Conservation (phyloP, 1,140 invertebrate genomes). For the Bombus superbus region DNA sequence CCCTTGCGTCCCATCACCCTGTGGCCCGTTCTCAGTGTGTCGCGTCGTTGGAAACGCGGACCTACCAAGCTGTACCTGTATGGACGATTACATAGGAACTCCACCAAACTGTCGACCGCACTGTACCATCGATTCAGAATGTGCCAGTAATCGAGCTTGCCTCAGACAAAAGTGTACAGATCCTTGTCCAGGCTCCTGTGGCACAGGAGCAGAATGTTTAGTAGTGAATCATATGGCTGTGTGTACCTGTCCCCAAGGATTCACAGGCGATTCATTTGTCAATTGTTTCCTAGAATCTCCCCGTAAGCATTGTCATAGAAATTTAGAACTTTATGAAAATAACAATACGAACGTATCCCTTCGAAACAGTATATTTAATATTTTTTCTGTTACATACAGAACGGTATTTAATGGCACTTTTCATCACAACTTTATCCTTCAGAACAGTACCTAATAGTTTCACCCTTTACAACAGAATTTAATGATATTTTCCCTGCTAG, state of each 20-base stretch:
- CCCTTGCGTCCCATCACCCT: slow-evolving; percentile 85
- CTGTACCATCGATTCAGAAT: slow-evolving; percentile 87
- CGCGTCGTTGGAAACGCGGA: slow-evolving; percentile 72
- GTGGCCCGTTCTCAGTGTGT: slow-evolving; percentile 88
- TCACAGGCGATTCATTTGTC: slow-evolving; percentile 87
- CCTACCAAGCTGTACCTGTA: slow-evolving; percentile 84
- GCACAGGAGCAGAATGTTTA: slow-evolving; percentile 87
- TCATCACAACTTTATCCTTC: too few species aligned
- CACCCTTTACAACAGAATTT: not conserved
- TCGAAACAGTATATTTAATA: too few species aligned
- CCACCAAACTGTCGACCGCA: slow-evolving; percentile 88
- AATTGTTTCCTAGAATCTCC: slow-evolving; percentile 83
- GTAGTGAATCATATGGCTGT: slow-evolving; percentile 88
- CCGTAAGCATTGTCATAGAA: slow-evolving; percentile 64
- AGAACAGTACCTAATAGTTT: not conserved
- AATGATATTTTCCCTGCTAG: not conserved
- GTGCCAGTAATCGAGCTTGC: slow-evolving; percentile 86
- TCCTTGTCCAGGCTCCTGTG: slow-evolving; percentile 90
- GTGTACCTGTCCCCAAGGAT: slow-evolving; percentile 87
- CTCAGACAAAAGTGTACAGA: slow-evolving; percentile 88
- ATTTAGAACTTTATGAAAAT: not conserved
- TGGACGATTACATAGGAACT: slow-evolving; percentile 87
- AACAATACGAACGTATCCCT: not conserved
- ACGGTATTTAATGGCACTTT: too few species aligned
- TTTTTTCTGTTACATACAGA: too few species aligned